Evolutionary conservation across 2,797 vertebrate species (phyloP).

Genomic region (Crenichthys baileyi): DNA sequence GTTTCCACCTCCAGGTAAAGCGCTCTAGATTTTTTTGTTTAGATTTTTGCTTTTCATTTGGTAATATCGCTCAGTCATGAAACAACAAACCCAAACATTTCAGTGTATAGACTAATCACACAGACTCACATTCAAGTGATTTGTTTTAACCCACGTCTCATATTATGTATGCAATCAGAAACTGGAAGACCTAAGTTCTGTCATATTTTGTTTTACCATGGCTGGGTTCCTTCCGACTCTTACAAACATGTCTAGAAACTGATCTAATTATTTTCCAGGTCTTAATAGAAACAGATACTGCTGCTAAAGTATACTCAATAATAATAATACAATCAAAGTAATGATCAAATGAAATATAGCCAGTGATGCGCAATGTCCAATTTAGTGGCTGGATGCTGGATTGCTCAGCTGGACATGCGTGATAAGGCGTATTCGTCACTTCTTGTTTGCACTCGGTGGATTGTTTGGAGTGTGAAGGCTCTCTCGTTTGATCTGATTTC

Average conservation of each 20-base stretch:
- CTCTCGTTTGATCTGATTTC: too few species aligned
- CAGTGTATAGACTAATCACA: neutral
- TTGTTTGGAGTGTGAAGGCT: too few species aligned
- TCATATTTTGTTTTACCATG: neutral
- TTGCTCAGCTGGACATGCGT: too few species aligned
- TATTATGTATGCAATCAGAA: neutral
- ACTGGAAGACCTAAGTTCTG: neutral
- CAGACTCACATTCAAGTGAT: neutral
- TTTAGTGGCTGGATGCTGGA: too few species aligned
- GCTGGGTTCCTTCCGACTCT: neutral
- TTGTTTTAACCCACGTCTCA: neutral
- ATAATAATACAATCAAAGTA: neutral
- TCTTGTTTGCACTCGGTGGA: too few species aligned
- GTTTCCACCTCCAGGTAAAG: neutral
- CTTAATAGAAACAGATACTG: neutral
- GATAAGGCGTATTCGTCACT: too few species aligned
- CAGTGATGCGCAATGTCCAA: too few species aligned
- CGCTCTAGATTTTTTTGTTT: conserved; percentile 3
- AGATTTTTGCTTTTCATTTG: neutral
- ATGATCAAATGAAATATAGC: neutral
- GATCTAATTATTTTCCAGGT: neutral
- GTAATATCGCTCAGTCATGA: neutral
- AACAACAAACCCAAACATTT: neutral
- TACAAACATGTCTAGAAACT: neutral
- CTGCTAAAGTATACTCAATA: neutral